phyloP scores from a whole-genome alignment of 2,113 vertebrate genomes.

The Dendropsophus ebraccatus region DNA sequence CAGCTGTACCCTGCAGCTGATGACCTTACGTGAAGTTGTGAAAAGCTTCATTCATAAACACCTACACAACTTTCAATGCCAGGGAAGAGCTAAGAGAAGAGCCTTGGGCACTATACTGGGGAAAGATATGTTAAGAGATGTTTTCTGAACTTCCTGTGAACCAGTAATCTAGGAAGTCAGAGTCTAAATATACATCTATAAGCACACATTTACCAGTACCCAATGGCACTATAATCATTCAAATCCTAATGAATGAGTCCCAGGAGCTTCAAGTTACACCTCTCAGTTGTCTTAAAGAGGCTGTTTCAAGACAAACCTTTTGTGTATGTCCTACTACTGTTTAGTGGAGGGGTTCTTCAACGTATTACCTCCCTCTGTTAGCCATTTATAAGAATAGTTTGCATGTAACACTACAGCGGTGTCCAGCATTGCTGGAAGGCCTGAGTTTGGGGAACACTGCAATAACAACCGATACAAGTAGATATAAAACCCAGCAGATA shows the following conservation, averaged over 20 bases:
- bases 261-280: not conserved
- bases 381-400: too few species aligned
- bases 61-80: slow-evolving; percentile 9
- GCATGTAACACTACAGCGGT: too few species aligned
- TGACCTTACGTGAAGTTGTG: not conserved
- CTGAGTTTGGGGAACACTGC: too few species aligned
- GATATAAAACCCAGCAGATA: not conserved
- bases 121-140: slow-evolving; percentile 8
- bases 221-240: not conserved
- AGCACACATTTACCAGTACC: not conserved
- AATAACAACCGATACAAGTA: not conserved
- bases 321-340: not conserved
- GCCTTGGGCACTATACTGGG: not conserved
- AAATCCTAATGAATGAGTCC: not conserved
- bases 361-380: not conserved
- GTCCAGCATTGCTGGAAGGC: too few species aligned
- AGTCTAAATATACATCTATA: not conserved
- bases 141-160: slow-evolving; percentile 38
- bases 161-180: not conserved
- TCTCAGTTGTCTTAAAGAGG: not conserved
- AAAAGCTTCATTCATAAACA: slow-evolving; percentile 7
- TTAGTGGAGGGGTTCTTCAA: not conserved
- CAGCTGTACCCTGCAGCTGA: not conserved
- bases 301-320: not conserved
- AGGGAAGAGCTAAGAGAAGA: not conserved